These are phyloP conservation scores for Drosophila basisetae DNA, from an alignment of 2,888 invertebrate species.

Conservation along the genomic window DNA sequence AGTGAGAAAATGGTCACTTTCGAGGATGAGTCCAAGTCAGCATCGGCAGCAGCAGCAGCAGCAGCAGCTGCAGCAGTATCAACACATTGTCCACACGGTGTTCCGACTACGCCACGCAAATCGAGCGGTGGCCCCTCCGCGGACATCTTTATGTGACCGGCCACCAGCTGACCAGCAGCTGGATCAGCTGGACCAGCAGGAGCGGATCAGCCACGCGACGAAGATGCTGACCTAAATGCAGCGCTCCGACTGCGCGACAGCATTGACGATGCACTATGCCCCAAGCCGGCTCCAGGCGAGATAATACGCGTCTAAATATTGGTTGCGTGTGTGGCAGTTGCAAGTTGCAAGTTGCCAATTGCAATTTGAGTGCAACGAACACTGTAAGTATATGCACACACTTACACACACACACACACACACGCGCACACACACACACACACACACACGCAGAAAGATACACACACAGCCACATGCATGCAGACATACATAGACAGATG, in stretches of 20 bases:
- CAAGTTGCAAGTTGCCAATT: background rate
- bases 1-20: conserved; percentile 93
- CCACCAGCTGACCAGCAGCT: conserved; percentile 78
- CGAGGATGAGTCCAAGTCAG: conserved; percentile 88
- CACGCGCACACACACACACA: background rate
- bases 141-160: conserved; percentile 92
- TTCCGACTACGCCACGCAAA: conserved; percentile 85
- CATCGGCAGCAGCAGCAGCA: conserved; percentile 26
- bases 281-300: conserved; percentile 84
- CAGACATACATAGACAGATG: background rate
- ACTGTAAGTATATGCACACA: conserved; percentile 60
- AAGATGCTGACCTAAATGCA: conserved; percentile 67
- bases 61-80: conserved; percentile 44
- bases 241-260: conserved; percentile 73
- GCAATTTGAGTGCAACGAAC: conserved; percentile 14
- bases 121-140: conserved; percentile 87
- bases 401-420: conserved; percentile 23
- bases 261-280: conserved; percentile 76
- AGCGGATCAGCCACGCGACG: conserved; percentile 27
- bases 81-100: conserved; percentile 85
- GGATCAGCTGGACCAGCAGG: conserved; percentile 31
- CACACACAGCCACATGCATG: background rate
- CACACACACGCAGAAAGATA: background rate
- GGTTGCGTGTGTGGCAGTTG: background rate
- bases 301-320: conserved; percentile 84